Evolutionary conservation across 2,797 vertebrate species (phyloP).

Genomic region (Cryptoprocta ferox): DNA sequence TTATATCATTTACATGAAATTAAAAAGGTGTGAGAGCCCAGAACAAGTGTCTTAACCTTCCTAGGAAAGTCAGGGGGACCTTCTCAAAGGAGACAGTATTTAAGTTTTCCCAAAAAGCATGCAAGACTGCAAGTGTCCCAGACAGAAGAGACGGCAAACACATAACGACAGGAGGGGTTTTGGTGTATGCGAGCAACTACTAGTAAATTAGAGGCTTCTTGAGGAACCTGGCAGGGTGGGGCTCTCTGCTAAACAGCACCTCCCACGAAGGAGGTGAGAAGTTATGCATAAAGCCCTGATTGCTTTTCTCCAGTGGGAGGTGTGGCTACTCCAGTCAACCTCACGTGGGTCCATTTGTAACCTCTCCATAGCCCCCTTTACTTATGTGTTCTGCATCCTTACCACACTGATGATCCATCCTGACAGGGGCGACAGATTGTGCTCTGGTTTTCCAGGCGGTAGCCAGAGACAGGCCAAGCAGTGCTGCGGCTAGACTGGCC

Average conservation of each 20-base stretch:
- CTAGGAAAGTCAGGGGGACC: neutral
- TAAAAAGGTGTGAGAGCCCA: neutral
- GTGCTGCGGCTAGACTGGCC: neutral
- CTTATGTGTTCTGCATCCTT: neutral
- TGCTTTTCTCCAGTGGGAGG: neutral
- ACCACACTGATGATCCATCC: neutral
- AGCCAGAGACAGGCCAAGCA: neutral
- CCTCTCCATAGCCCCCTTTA: neutral
- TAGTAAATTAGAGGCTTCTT: neutral
- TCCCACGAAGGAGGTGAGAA: neutral
- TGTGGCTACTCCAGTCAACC: rapidly evolving
- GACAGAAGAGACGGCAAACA: neutral
- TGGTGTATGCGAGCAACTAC: neutral
- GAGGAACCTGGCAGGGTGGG: neutral
- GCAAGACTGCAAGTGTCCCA: neutral
- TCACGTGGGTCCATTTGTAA: neutral
- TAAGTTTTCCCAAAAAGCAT: neutral
- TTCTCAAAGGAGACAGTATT: neutral
- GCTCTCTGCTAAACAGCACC: neutral
- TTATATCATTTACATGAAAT: neutral
- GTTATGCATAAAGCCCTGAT: neutral
- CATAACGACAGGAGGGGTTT: neutral
- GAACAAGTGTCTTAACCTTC: neutral
- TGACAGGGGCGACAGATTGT: neutral
- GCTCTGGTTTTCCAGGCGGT: neutral